Conservation (phyloP, 2,113 vertebrate genomes). For the Oreocharis arfaki region DNA sequence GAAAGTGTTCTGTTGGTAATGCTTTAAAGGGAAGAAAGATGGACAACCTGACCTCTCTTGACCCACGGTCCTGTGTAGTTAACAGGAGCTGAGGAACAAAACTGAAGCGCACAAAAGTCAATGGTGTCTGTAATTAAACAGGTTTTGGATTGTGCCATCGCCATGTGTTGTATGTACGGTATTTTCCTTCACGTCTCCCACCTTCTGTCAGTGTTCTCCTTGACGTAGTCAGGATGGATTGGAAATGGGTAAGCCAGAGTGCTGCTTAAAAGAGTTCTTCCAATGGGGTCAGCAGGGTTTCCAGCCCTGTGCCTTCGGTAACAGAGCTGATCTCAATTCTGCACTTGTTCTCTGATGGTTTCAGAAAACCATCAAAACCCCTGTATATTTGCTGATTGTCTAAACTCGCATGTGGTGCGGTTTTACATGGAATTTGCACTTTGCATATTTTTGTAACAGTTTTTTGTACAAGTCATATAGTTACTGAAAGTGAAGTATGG, state of each 20-base stretch:
- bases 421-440: neutral
- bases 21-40: neutral
- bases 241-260: neutral
- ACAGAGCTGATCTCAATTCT: neutral
- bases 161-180: neutral
- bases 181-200: neutral
- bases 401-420: neutral
- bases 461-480: neutral
- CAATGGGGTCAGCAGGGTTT: fast-evolving
- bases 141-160: neutral
- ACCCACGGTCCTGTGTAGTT: fast-evolving
- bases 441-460: neutral
- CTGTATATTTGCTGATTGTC: fast-evolving
- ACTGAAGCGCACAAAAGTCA: fast-evolving
- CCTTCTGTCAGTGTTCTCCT: neutral
- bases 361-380: neutral
- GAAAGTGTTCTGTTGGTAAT: neutral
- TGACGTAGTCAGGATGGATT: neutral
- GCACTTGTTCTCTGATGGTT: neutral
- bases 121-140: neutral
- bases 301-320: neutral
- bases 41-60: neutral
- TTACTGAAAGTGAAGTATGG: neutral
- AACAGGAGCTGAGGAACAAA: neutral
- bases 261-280: neutral